Conservation (phyloP, 2,888 invertebrate genomes). For the Phengaris arion region DNA sequence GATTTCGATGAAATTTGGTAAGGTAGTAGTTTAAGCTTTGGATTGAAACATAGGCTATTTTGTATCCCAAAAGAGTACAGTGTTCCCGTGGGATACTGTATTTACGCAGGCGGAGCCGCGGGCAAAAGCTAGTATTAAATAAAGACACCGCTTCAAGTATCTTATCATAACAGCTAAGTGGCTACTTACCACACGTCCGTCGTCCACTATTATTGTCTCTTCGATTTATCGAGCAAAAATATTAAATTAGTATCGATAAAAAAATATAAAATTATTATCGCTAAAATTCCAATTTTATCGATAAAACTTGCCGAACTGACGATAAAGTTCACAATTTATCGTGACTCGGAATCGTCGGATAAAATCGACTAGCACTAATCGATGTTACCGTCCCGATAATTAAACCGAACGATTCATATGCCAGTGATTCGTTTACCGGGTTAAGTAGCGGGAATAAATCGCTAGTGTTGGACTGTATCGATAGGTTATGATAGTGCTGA, state of each 20-base stretch:
- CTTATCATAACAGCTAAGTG: not conserved
- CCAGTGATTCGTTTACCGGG: constrained; percentile 16
- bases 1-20: too few relatives aligned
- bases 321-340: not conserved
- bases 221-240: not conserved
- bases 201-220: not conserved
- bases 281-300: not conserved
- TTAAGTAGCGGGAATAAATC: constrained; percentile 10
- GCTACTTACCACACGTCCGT: not conserved
- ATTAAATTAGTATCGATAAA: constrained; percentile 1
- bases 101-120: too few relatives aligned
- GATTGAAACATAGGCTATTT: too few relatives aligned
- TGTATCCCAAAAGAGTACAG: too few relatives aligned
- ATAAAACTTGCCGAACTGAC: not conserved
- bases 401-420: constrained; percentile 20
- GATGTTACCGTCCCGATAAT: constrained; percentile 13
- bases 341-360: not conserved
- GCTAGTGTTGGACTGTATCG: not conserved
- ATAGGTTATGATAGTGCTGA: not conserved
- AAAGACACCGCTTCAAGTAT: not conserved
- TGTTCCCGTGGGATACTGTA: too few relatives aligned
- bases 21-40: too few relatives aligned
- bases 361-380: constrained; percentile 23
- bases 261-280: not conserved
- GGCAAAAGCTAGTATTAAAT: not conserved